Evolutionary conservation across 2,113 vertebrate genomes (phyloP), one percentile per base, ranked within the genome.

Genomic region (Albula glossodonta): DNA sequence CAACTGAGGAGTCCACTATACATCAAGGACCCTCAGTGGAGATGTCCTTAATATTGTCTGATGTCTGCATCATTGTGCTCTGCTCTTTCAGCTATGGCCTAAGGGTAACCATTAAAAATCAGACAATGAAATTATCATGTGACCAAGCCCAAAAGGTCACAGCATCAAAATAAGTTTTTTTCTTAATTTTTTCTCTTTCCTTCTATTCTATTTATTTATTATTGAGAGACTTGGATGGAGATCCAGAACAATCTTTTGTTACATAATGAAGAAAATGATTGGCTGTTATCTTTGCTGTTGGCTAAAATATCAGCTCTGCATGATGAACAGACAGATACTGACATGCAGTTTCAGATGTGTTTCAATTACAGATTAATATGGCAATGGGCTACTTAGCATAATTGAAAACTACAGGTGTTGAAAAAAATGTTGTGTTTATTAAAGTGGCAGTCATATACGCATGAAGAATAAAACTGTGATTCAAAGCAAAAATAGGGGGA

Each of bases 321-420:
- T 86, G 86, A 25, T 83, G 66, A 22, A 12, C 5, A 77, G 83
- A 78, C 88, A 81, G 84, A 83, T 89, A 90, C 88, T 87, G 87
- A 89, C 84, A 87, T 13, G 87, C 80, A 80, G 81, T 85, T 86
- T 80, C 82, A 87, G 87, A 89, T 86, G 81, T 88, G 86, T 87
- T 88, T 89, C 89, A 90, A 90, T 92, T 92, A 90, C 87, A 90
- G 89, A 89, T 90, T 83, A 90, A 87, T 88, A 88, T 87, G 85
- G 89, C 82, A 41, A 81, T 78, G 63, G 84, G 87, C 84, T 90
- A 82, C 84, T 89, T 89, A 86, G 60, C 87, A 89, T 90, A 89
- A 90, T 90, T 87, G 86, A 89, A 90, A 91, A 90, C 90, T 90
- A 87, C 87, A 90, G 89, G 89, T 89, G 87, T 56, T 87, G 83